These are phyloP conservation scores for Tenodera sinensis DNA, from an alignment of 2,888 invertebrate genomes.

Conservation along the genomic window DNA sequence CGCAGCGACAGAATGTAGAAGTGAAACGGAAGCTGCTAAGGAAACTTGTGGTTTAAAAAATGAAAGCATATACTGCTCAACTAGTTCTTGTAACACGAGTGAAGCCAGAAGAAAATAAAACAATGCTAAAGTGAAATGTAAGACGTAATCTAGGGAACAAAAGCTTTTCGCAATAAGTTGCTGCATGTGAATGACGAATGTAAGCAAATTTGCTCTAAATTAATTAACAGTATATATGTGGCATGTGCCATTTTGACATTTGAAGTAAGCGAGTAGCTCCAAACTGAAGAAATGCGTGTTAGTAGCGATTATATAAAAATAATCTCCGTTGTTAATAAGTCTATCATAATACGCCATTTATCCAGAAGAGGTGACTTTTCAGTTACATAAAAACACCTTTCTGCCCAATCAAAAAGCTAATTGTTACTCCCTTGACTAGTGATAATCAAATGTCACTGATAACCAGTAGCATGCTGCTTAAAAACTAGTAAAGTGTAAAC, in stretches of 20 bases:
- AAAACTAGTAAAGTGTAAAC: too few relatives aligned
- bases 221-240: too few relatives aligned
- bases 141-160: not conserved
- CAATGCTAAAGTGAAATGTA: not conserved
- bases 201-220: not conserved
- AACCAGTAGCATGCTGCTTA: too few relatives aligned
- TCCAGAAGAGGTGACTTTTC: too few relatives aligned
- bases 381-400: too few relatives aligned
- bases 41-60: not conserved
- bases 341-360: too few relatives aligned
- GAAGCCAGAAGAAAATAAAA: not conserved
- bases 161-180: not conserved
- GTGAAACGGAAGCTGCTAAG: not conserved
- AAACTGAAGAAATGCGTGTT: too few relatives aligned
- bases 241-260: not conserved
- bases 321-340: too few relatives aligned
- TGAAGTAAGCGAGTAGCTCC: not conserved
- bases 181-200: not conserved
- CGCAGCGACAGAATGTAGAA: not conserved
- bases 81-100: not conserved
- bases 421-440: too few relatives aligned
- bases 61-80: not conserved
- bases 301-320: too few relatives aligned
- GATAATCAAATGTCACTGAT: too few relatives aligned
- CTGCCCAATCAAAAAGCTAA: too few relatives aligned